These are phyloP conservation scores for Leptopilina syphax DNA, from an alignment of 2,888 invertebrate genomes.

Conservation along the genomic window DNA sequence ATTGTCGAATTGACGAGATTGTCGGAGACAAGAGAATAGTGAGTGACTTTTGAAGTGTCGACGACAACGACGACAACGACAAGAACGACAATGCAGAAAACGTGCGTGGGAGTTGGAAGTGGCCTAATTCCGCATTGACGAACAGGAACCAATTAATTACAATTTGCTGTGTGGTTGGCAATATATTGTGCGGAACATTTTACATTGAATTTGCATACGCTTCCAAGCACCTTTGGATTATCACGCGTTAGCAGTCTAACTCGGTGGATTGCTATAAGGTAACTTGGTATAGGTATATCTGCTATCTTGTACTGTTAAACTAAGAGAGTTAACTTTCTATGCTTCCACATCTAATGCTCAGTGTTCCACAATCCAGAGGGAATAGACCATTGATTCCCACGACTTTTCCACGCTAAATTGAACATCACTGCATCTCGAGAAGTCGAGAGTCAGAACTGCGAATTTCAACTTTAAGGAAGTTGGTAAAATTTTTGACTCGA, in stretches of 20 bases:
- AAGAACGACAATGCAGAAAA: background rate
- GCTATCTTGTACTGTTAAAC: slow-evolving; percentile 30
- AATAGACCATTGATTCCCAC: slow-evolving; percentile 38
- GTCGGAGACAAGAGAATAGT: slow-evolving; percentile 8
- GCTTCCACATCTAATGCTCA: slow-evolving; percentile 27
- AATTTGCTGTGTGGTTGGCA: slow-evolving; percentile 30
- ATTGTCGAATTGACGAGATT: background rate
- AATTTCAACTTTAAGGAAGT: slow-evolving; percentile 2
- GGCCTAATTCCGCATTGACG: slow-evolving; percentile 29
- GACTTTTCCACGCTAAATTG: slow-evolving; percentile 30
- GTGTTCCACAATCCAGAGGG: slow-evolving; percentile 34
- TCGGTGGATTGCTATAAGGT: slow-evolving; percentile 18
- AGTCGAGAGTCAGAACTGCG: background rate
- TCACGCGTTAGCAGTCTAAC: slow-evolving; percentile 56
- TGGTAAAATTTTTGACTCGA: background rate
- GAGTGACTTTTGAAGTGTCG: slow-evolving; percentile 2
- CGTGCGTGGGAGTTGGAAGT: slow-evolving; percentile 8
- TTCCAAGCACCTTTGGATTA: slow-evolving; percentile 58
- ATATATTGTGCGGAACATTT: slow-evolving; percentile 55
- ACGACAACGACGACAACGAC: too few relatives aligned
- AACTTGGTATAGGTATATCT: slow-evolving; percentile 8
- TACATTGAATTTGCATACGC: slow-evolving; percentile 62
- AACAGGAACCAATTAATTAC: slow-evolving; percentile 38
- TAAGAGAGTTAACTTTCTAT: slow-evolving; percentile 22
- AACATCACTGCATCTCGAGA: background rate